Conservation (phyloP, 2,888 invertebrate species). For the Nemapogon koenigi region DNA sequence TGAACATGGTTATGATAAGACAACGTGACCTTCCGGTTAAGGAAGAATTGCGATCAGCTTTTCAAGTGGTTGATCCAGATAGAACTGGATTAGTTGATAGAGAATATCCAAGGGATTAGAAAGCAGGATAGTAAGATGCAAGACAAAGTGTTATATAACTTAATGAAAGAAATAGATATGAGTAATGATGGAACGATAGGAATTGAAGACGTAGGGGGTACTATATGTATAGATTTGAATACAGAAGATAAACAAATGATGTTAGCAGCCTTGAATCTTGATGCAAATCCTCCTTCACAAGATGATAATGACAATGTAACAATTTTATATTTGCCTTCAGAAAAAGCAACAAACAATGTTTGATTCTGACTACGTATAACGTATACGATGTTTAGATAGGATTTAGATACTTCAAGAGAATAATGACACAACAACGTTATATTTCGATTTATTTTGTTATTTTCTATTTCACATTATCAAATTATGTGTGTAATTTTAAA, state of each 20-base stretch:
- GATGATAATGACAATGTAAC: no score
- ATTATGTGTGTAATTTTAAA: no score
- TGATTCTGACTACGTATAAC: no score
- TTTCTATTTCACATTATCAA: no score
- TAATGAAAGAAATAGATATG: constrained; percentile 51
- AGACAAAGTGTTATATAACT: constrained; percentile 31
- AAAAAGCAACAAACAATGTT: no score
- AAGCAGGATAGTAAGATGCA: constrained; percentile 41
- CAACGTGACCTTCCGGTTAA: constrained; percentile 40
- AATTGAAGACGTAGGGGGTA: constrained; percentile 49
- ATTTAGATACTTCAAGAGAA: no score
- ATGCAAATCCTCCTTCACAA: neutral
- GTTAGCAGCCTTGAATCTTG: constrained; percentile 24
- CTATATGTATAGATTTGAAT: constrained; percentile 48
- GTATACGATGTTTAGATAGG: no score
- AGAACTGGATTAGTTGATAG: constrained; percentile 35
- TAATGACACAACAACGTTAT: no score
- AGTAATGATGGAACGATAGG: constrained; percentile 49
- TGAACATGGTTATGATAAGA: constrained; percentile 43
- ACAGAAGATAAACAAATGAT: constrained; percentile 41
- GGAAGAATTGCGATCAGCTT: constrained; percentile 40
- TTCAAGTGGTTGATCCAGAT: constrained; percentile 39
- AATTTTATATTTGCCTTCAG: no score
- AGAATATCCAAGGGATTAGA: constrained; percentile 32
- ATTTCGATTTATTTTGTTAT: no score